Evolutionary conservation across 2,797 vertebrate genomes (phyloP).

Genomic region (Mareca strepera): DNA sequence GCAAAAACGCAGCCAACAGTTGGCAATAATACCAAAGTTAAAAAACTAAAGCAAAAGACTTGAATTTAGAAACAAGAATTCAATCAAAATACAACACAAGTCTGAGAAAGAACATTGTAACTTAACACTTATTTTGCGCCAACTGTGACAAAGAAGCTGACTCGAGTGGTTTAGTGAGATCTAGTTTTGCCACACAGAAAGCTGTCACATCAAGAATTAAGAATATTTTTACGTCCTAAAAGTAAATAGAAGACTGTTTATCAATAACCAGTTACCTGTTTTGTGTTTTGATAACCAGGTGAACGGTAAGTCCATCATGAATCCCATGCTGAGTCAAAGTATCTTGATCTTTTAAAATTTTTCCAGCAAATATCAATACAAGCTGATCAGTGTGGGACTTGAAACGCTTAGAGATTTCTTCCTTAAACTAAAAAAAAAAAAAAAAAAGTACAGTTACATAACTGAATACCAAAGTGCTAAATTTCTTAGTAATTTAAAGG

Average conservation of each 20-base stretch:
- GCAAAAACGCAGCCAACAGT: neutral
- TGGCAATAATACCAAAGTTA: neutral
- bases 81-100: neutral
- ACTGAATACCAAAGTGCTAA: neutral
- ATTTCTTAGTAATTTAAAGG: neutral
- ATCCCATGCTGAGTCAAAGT: conserved; percentile 85
- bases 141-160: neutral
- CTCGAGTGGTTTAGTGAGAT: neutral
- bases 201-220: neutral
- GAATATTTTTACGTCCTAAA: neutral
- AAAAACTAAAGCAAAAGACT: neutral
- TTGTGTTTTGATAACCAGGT: conserved; percentile 87
- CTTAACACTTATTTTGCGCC: neutral
- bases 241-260: neutral
- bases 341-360: conserved; percentile 87
- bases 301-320: conserved; percentile 86
- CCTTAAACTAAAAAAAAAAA: conserved; percentile 80
- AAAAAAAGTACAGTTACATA: neutral
- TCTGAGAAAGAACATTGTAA: neutral
- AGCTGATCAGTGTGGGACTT: conserved; percentile 84
- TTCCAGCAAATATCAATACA: conserved; percentile 88
- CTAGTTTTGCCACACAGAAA: neutral
- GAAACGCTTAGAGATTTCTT: conserved; percentile 86
- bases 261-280: conserved; percentile 77
- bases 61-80: neutral